Evolutionary conservation across 2,113 vertebrate species (phyloP), one percentile per base, ranked within the genome.

Genomic region (Callipepla squamata): DNA sequence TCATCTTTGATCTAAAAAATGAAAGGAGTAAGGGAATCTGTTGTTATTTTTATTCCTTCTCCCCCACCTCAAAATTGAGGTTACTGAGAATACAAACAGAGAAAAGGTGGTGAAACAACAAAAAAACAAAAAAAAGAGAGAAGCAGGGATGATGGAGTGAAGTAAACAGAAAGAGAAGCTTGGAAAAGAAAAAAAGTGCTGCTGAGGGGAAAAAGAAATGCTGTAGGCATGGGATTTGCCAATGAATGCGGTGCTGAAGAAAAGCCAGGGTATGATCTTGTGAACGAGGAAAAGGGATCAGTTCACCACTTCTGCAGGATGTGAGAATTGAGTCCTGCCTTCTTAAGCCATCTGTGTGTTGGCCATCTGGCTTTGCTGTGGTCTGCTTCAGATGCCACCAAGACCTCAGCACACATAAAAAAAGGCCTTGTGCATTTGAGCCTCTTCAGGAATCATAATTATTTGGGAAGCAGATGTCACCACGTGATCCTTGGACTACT

Each of bases 1-100:
- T 94, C 93, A 94, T 94, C 95, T 96, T 96, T 96, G 96, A 96
- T 96, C 93, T 93, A 45, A 83, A 90, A 95, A 95, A 94, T 94
- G 57, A 96, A 95, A 94, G 95, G 90, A 88, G 19, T 86, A 87
- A 88, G 62, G 76, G 82, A 94, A 80, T 95, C 91, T 95, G 87
- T 94, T 91, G 86, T 90, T 95, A 94, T 94, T 95, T 95, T 94
- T 95, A 57, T 91, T 94, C 58, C 72, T 80, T 91, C 65, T 95
- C 69, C 40, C 58, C 62, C 55, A 69, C 87, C 38, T 50, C 59
- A 57, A 66, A 81, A 90, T 13, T 78, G 87, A 90, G 76, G 76
- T 94, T 91, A 88, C 44, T 58, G 82, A 93, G 87, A 96, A 91
- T 32, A 83, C 76, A 94, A 93, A 93, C 79, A 72, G 65, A 85